Evolutionary conservation across 2,797 vertebrate genomes (phyloP).

Genomic region (Linurgus olivaceus): DNA sequence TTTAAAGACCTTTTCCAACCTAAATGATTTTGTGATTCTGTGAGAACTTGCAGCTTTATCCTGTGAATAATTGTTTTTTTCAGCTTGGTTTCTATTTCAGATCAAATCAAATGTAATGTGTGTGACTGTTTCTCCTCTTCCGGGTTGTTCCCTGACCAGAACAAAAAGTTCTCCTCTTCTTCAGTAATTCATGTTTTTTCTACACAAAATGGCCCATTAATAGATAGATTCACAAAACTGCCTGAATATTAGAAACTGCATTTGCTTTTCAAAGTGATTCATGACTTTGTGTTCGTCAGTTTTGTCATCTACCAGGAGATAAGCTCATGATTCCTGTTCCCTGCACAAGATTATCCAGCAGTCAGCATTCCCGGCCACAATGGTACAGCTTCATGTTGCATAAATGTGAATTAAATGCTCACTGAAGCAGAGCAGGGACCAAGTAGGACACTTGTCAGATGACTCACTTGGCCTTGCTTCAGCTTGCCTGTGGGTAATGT

Average conservation of each 20-base stretch:
- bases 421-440: background rate
- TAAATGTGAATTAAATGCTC: background rate
- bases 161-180: background rate
- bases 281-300: background rate
- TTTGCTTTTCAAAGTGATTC: background rate
- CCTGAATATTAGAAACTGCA: background rate
- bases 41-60: background rate
- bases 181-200: background rate
- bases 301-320: background rate
- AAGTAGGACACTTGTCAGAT: background rate
- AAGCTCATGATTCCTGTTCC: background rate
- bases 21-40: background rate
- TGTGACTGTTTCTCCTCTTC: background rate
- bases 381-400: background rate
- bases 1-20: background rate
- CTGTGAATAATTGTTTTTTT: conserved; percentile 28
- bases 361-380: background rate
- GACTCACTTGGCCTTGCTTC: conserved; percentile 1
- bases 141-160: background rate
- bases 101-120: background rate
- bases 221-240: background rate
- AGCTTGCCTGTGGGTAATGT: background rate
- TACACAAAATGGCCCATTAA: background rate
- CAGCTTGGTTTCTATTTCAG: conserved; percentile 3
- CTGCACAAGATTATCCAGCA: background rate